A percentile compares a stretch with the other conserved stretches of the same genome.
These are phyloP conservation scores for Ormyrus pomaceus DNA, from an alignment of 2,888 invertebrate genomes.

Conservation along the genomic window DNA sequence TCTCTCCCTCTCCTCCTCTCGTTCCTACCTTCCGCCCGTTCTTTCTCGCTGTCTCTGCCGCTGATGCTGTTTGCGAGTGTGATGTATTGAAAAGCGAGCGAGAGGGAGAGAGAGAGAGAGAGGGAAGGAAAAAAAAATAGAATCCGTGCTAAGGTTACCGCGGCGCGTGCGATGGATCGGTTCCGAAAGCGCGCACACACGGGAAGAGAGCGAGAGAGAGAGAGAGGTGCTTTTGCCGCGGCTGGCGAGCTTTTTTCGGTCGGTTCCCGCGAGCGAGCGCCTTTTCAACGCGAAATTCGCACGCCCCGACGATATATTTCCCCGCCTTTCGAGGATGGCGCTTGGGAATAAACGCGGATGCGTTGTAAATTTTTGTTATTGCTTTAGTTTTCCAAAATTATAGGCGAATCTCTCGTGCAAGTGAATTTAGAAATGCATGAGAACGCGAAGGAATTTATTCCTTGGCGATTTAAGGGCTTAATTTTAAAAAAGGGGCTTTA, in stretches of 20 bases:
- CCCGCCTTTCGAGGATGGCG: neutral
- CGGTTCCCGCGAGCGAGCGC: neutral
- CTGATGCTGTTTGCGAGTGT: neutral
- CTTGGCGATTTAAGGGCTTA: too few relatives aligned
- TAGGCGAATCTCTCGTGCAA: too few relatives aligned
- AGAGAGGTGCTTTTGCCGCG: conserved; percentile 16
- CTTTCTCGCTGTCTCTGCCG: conserved; percentile 1
- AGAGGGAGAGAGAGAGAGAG: neutral
- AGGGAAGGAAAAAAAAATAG: conserved; percentile 67
- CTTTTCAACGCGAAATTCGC: conserved; percentile 25
- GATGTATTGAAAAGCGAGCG: conserved; percentile 7
- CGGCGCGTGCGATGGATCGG: neutral
- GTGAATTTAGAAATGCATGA: too few relatives aligned
- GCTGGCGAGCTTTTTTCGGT: conserved; percentile 29
- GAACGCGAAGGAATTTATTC: too few relatives aligned
- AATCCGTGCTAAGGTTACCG: conserved; percentile 74
- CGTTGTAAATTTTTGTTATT: neutral
- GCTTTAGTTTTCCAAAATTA: too few relatives aligned
- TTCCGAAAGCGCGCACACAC: neutral
- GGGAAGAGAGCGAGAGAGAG: too few relatives aligned
- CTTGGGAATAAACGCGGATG: conserved; percentile 23
- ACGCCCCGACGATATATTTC: neutral
- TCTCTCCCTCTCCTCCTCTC: conserved; percentile 8
- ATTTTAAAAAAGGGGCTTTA: too few relatives aligned
- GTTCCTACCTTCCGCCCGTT: neutral